A percentile compares a stretch with the other conserved stretches of the same genome.
Evolutionary conservation across 2,113 vertebrate genomes (phyloP).

Genomic region (Seriola aureovittata): DNA sequence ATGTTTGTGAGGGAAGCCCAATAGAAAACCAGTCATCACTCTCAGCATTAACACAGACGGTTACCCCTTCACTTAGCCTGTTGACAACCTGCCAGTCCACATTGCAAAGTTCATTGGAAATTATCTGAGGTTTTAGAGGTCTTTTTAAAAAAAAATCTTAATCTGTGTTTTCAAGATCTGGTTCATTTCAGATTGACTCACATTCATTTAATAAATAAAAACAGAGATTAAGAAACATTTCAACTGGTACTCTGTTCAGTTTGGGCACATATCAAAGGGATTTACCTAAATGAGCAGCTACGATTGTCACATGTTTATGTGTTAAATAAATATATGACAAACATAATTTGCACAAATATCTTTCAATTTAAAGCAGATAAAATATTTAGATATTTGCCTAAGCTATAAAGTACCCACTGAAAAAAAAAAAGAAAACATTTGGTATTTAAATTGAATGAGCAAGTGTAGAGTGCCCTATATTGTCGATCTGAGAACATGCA

Average conservation of each 20-base stretch:
- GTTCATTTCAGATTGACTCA: conserved; percentile 63
- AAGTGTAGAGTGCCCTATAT: conserved; percentile 4
- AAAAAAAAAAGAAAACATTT: conserved; percentile 32
- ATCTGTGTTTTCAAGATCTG: conserved; percentile 50
- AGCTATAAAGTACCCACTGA: conserved; percentile 24
- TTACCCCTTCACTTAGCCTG: conserved; percentile 32
- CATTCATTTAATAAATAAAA: conserved; percentile 64
- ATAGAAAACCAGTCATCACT: conserved; percentile 36
- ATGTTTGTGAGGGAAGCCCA: conserved; percentile 18
- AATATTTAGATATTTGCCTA: conserved; percentile 55
- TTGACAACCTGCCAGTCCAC: conserved; percentile 57
- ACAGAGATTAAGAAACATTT: conserved; percentile 13
- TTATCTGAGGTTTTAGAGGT: conserved; percentile 54
- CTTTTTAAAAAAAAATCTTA: not conserved
- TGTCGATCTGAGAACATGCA: conserved; percentile 38
- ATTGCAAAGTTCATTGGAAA: conserved; percentile 61
- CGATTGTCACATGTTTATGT: not conserved
- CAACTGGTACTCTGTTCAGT: conserved; percentile 15
- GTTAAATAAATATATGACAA: conserved; percentile 5
- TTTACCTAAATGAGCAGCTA: not conserved
- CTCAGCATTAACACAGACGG: conserved; percentile 68
- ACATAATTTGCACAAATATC: not conserved
- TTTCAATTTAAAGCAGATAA: conserved; percentile 36
- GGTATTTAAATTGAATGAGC: conserved; percentile 59
- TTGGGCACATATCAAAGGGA: conserved; percentile 39